Conservation (phyloP, 2,888 invertebrate genomes). For the Aspidiotus destructor region DNA sequence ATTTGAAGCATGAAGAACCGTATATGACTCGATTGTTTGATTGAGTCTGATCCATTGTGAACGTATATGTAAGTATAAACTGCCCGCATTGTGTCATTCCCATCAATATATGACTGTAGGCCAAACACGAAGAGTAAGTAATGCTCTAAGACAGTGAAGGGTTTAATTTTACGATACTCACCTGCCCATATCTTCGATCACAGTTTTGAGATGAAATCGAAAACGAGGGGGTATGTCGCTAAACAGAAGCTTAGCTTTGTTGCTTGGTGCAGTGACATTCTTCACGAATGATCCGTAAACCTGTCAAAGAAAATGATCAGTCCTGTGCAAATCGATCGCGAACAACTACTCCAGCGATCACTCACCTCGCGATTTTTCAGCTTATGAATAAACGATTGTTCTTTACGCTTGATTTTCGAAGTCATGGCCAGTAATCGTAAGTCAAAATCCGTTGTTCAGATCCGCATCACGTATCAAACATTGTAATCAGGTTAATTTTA, state of each 20-base stretch:
- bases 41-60: constrained; percentile 45
- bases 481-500: too few relatives aligned
- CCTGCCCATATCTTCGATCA: constrained; percentile 36
- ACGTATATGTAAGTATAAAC: constrained; percentile 80
- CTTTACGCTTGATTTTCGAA: constrained; percentile 16
- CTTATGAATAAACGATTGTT: constrained; percentile 33
- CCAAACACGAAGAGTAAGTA: neutral
- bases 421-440: constrained; percentile 15
- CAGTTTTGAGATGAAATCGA: constrained; percentile 36
- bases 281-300: constrained; percentile 36
- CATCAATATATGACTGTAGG: constrained; percentile 76
- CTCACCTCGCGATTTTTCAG: constrained; percentile 35
- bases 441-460: neutral
- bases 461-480: too few relatives aligned
- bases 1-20: constrained; percentile 43
- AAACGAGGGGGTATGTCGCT: constrained; percentile 37
- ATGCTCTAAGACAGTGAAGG: constrained; percentile 14
- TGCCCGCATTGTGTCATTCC: constrained; percentile 91
- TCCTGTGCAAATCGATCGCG: neutral
- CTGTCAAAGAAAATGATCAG: constrained; percentile 32
- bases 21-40: constrained; percentile 35
- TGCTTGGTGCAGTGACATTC: constrained; percentile 35
- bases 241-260: constrained; percentile 37
- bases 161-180: constrained; percentile 33
- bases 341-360: neutral